A percentile compares a stretch with the other conserved stretches of the same genome.
These are phyloP conservation scores for Mimachlamys varia DNA, from an alignment of 2,888 invertebrate species.

Conservation along the genomic window DNA sequence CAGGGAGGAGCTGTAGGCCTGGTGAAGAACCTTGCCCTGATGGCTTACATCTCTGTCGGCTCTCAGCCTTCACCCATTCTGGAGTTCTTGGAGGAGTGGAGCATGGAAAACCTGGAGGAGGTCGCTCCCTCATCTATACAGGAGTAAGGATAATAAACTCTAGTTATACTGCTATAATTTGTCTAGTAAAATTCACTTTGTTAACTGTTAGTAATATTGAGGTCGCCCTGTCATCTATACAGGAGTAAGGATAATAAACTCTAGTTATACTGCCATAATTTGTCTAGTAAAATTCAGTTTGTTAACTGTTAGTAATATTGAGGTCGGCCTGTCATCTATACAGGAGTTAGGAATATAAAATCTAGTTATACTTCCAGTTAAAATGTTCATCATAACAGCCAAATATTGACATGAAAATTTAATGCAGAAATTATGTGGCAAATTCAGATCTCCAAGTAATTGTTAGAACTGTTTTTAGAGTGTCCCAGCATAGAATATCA, in stretches of 20 bases:
- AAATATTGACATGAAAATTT: no score
- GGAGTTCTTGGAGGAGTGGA: conserved; percentile 99
- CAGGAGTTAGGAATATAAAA: conserved; percentile 81
- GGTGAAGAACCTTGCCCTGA: conserved; percentile 98
- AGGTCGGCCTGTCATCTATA: conserved; percentile 97
- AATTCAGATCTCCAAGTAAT: no score
- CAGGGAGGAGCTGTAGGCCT: conserved; percentile 87
- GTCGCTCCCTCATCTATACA: conserved; percentile 99
- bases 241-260: conserved; percentile 84
- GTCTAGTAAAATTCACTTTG: no score
- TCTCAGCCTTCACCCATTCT: conserved; percentile 99
- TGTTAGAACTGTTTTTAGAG: no score
- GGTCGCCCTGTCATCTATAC: conserved; percentile 99
- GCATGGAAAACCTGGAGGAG: conserved; percentile 99
- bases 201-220: conserved; percentile 85
- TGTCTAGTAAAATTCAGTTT: no score
- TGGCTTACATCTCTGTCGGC: conserved; percentile 99
- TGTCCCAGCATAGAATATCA: no score
- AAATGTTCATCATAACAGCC: no score
- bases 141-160: conserved; percentile 83
- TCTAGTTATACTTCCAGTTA: no score
- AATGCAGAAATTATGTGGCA: no score
- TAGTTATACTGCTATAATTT: no score
- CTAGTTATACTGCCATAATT: no score
- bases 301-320: conserved; percentile 82